Conservation (phyloP, 2,797 vertebrate genomes). For the Peromyscus eremicus region DNA sequence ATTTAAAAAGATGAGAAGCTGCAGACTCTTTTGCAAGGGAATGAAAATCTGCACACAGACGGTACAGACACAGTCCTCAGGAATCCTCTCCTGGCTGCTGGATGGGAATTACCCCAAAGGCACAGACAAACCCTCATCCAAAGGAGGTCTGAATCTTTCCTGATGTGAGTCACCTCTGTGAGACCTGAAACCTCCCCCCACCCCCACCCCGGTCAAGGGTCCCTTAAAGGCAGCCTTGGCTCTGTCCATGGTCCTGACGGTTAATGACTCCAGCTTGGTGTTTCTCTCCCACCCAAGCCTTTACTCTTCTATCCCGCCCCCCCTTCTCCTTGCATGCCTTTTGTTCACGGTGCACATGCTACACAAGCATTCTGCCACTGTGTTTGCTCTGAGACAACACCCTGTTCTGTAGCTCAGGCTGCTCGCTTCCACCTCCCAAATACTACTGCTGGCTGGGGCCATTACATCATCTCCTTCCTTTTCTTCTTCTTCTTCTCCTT, state of each 20-base stretch:
- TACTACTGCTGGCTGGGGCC: background rate
- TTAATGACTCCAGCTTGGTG: background rate
- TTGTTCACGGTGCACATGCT: background rate
- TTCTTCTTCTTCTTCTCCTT: background rate
- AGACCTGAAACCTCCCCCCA: background rate
- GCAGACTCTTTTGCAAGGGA: conserved; percentile 17
- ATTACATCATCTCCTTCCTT: background rate
- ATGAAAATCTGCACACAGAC: conserved; percentile 26
- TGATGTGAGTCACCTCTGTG: background rate
- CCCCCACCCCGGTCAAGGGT: background rate
- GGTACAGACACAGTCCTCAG: background rate
- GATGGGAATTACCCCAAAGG: background rate
- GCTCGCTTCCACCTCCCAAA: background rate
- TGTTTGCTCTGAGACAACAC: background rate
- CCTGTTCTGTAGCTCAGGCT: background rate
- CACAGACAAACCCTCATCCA: background rate
- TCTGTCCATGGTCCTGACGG: conserved; percentile 77
- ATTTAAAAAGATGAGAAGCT: conserved; percentile 42
- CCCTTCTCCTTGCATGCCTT: too few species aligned
- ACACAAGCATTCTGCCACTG: background rate
- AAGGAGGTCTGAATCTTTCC: background rate
- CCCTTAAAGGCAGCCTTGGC: background rate
- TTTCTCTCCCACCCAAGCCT: background rate
- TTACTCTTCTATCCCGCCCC: background rate
- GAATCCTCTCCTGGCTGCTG: background rate